Base-by-base conservation (phyloP, 2,888 invertebrate genomes). In the Hirtodrosophila cameraria region DNA sequence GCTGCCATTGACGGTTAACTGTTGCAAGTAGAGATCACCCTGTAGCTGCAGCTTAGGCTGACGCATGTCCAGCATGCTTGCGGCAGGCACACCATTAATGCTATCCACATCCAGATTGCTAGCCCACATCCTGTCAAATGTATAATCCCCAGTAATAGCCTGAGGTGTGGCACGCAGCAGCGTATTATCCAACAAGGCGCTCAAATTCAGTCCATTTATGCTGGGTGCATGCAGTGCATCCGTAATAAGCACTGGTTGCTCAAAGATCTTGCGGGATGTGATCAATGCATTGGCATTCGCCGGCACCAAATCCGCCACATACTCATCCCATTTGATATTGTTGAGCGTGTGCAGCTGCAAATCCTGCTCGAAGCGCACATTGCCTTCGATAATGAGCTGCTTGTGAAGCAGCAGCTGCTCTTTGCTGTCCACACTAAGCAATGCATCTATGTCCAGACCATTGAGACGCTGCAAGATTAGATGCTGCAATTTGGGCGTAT, bases 331-430 rank as follows among this genome's bases (percentile, higher is more conserved):
- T 1, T 39, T 9, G 2, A 90, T 48, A 3, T 38, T 59, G 52
- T 90, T 90, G 1, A 90, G 61, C 0, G 28, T 60, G 3, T 78
- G 25, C n/a, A 88, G 60, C 7, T 74, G 63, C 2, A 90, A 50
- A 9, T 72, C 46, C 1, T 73, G 55, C 2, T 61, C 65, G 45
- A 90, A 90, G 2, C 77, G 49, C 1, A 84, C 81, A 52, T 82
- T 86, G 0, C 90, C 90, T 43, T 89, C 86, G 1, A 90, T 68
- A 12, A 83, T 72, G 1, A 90, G 68, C 38, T 89, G 84, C 50
- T 90, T 90, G 46, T 78, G 86, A 0, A 90, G 72, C 15, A 88
- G 48, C 12, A 90, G 36, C 16, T 68, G 70, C 1, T 77, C 36
- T 1, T 63, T 25, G 1, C 57, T 13, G 2, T 6, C 57, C 2